phyloP scores from a whole-genome alignment of 2,797 vertebrate genomes.

The Podarcis siculus region DNA sequence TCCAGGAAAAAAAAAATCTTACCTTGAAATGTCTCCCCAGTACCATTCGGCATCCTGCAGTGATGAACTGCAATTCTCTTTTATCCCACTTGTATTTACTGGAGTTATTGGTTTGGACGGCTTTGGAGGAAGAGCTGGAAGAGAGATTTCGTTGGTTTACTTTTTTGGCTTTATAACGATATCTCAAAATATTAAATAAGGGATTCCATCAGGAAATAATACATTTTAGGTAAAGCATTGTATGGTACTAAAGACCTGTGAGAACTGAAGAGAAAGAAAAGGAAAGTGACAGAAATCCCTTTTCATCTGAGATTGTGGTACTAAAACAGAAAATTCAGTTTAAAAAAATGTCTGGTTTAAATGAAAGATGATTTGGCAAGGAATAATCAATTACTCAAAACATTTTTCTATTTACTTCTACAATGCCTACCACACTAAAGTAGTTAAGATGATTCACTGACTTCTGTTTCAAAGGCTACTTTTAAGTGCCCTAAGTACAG shows the following conservation, averaged over 20 bases:
- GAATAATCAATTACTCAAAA: conserved; percentile 61
- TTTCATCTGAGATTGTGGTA: not conserved
- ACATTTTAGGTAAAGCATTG: not conserved
- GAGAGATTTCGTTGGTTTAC: conserved; percentile 36
- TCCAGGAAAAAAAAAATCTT: conserved; percentile 58
- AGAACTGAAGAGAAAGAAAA: not conserved
- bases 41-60: conserved; percentile 98
- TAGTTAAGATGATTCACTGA: conserved; percentile 60
- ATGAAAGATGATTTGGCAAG: conserved; percentile 33
- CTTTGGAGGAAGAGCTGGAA: conserved; percentile 94
- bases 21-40: conserved; percentile 99
- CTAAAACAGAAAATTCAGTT: not conserved
- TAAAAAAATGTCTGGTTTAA: conserved; percentile 45
- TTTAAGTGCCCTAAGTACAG: conserved; percentile 59
- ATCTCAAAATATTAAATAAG: not conserved
- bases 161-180: not conserved
- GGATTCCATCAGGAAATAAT: not conserved
- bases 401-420: conserved; percentile 49
- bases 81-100: conserved; percentile 81
- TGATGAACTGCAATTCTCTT: conserved; percentile 82
- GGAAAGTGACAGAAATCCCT: not conserved
- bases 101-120: conserved; percentile 88
- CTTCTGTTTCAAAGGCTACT: conserved; percentile 64
- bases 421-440: conserved; percentile 70
- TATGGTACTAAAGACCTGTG: not conserved